phyloP scores from a whole-genome alignment of 2,888 invertebrate genomes.

The Xylocampa areola region DNA sequence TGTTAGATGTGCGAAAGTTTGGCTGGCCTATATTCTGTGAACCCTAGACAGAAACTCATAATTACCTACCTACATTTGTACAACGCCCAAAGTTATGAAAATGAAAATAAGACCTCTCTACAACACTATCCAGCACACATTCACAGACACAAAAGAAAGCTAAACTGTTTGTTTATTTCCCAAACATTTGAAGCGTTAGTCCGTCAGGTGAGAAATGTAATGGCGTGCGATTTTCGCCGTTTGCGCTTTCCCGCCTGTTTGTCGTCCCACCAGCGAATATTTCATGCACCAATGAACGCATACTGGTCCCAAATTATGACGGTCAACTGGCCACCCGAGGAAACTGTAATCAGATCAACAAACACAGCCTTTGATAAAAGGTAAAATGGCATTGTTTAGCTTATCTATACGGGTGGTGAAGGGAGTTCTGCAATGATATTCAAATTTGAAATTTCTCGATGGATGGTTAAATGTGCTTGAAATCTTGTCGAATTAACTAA shows the following conservation, averaged over 20 bases:
- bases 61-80: too few relatives aligned
- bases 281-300: constrained; percentile 85
- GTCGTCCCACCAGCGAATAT: constrained; percentile 77
- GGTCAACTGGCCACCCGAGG: constrained; percentile 86
- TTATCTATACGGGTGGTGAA: constrained; percentile 44
- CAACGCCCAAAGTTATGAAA: too few relatives aligned
- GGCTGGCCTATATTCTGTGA: too few relatives aligned
- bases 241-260: constrained; percentile 76
- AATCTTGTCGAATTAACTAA: background rate
- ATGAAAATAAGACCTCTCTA: background rate
- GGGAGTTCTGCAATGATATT: constrained; percentile 22
- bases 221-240: constrained; percentile 80
- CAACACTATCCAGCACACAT: background rate
- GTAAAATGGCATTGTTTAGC: constrained; percentile 75
- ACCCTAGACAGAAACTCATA: too few relatives aligned
- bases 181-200: constrained; percentile 47
- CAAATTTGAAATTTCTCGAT: background rate
- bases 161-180: constrained; percentile 61
- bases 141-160: constrained; percentile 36
- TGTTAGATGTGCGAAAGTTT: too few relatives aligned
- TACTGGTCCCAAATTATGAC: constrained; percentile 86
- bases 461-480: background rate
- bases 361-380: constrained; percentile 83
- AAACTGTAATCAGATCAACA: constrained; percentile 85
- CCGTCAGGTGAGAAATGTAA: constrained; percentile 84